phyloP scores from a whole-genome alignment of 2,113 vertebrate species.

The Toxotes chatareus region DNA sequence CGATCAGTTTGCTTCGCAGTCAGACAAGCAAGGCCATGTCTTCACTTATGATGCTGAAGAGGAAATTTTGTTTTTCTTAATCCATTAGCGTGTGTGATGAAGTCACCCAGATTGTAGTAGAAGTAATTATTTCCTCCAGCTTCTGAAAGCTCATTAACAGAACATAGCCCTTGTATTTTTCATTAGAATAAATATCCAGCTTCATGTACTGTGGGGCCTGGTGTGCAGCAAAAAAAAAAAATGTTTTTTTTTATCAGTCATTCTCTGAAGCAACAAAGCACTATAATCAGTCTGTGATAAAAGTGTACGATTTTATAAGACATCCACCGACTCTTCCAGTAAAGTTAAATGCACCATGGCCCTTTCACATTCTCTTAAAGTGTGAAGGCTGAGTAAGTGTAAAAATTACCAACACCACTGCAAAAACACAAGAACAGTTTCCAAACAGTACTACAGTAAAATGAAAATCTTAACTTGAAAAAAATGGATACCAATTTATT shows the following conservation, averaged over 20 bases:
- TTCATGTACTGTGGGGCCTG: not conserved
- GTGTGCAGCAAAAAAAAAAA: not conserved
- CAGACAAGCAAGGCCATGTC: constrained; percentile 3
- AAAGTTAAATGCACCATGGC: not conserved
- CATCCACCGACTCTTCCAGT: not conserved
- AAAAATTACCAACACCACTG: not conserved
- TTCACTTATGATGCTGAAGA: constrained; percentile 5
- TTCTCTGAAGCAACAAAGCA: not conserved
- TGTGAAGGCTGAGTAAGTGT: not conserved
- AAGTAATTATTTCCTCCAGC: not conserved
- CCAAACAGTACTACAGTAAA: too few species aligned
- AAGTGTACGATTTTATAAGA: not conserved
- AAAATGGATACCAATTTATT: too few species aligned
- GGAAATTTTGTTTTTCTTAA: constrained; percentile 6
- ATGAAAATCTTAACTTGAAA: too few species aligned
- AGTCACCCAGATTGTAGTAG: not conserved
- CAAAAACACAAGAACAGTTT: too few species aligned
- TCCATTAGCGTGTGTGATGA: not conserved
- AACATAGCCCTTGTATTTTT: not conserved
- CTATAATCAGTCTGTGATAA: not conserved
- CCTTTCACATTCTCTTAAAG: too few species aligned
- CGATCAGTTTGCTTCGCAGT: constrained; percentile 15
- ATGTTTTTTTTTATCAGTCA: not conserved
- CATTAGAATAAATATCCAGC: not conserved
- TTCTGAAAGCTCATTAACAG: not conserved